Base-by-base conservation (phyloP, 2,797 vertebrate species). In the Echiichthys vipera region DNA sequence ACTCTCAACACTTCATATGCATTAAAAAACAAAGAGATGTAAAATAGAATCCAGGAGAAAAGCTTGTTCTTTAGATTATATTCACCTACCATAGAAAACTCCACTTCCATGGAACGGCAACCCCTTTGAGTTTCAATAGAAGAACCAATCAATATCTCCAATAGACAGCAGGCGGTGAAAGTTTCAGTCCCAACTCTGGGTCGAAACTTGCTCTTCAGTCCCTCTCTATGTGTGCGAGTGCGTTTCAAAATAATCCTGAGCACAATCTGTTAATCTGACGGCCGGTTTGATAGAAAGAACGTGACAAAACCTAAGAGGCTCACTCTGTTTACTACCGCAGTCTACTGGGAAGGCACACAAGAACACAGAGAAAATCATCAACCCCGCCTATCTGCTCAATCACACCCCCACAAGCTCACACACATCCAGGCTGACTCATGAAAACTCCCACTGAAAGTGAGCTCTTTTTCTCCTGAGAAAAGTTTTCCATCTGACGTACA, bases 381-480 rank as follows among this genome's bases (percentile, higher is more conserved):
- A 56, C 84, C 78, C 82, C 89, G 77, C 92, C 89, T 55, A 58
- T 45, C 51, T 5, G 20, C 63, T 65, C 65, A 46, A 73, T 78
- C 84, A 67, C 78, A 81, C 72, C 36, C 81, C 67, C 74, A 71
- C 86, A 84, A 34, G 77, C 77, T 81, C 69, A 32, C 74, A 84
- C 78, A 85, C 53, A 89, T 85, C 85, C 84, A 37, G 76, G 65
- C 88, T 92, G 90, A 92, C 71, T 91, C 88, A 92, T 66, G 54
- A 29, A 20, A 75, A 85, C 51, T 76, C 68, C 36, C 68, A 74
- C 45, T 71, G 71, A 87, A 88, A 83, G 61, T 4, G 37, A 63
- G 65, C 46, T 14, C 10, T 20, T 40, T n/a, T 49, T 18, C 51
- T 32, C 24, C 11, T 24, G 43, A 63, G 49, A 50, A 67, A 55